Evolutionary conservation across 1,140 invertebrate species (phyloP).

Genomic region (Aradophagus sp.): DNA sequence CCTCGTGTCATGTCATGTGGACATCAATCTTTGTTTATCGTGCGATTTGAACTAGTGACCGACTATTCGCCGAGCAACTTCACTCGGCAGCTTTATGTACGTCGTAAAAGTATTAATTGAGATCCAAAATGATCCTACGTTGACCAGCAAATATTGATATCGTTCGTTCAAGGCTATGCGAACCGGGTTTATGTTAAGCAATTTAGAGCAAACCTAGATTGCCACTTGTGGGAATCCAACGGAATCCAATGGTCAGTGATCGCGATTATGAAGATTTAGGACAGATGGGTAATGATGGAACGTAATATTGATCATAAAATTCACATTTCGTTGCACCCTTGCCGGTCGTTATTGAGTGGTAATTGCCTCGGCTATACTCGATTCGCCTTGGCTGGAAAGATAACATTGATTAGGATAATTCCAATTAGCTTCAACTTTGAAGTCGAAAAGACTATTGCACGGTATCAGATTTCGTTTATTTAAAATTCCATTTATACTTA

Average conservation of each 20-base stretch:
- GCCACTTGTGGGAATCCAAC: constrained; percentile 3
- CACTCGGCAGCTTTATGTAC: constrained; percentile 23
- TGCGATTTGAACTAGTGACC: constrained; percentile 50
- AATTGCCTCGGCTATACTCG: neutral
- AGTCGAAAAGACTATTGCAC: too few relatives aligned
- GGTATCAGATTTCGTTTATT: too few relatives aligned
- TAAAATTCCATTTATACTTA: too few relatives aligned
- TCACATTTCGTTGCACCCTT: neutral
- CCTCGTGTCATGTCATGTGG: constrained; percentile 21
- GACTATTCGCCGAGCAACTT: constrained; percentile 32
- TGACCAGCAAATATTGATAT: constrained; percentile 5
- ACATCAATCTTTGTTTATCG: constrained; percentile 51
- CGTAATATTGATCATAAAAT: constrained; percentile 3
- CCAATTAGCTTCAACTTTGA: constrained; percentile 8
- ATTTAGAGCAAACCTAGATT: constrained; percentile 1
- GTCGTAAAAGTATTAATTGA: constrained; percentile 6
- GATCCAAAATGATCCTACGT: too few relatives aligned
- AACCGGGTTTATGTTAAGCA: constrained; percentile 1
- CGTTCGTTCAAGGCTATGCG: neutral
- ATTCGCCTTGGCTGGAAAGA: constrained; percentile 5
- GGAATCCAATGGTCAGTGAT: neutral
- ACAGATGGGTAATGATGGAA: too few relatives aligned
- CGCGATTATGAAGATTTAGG: constrained; percentile 3
- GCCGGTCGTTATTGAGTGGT: neutral
- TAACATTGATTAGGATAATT: constrained; percentile 11